Evolutionary conservation across 2,113 vertebrate species (phyloP), one percentile per base, ranked within the genome.

Genomic region (Ornithorhynchus anatinus): DNA sequence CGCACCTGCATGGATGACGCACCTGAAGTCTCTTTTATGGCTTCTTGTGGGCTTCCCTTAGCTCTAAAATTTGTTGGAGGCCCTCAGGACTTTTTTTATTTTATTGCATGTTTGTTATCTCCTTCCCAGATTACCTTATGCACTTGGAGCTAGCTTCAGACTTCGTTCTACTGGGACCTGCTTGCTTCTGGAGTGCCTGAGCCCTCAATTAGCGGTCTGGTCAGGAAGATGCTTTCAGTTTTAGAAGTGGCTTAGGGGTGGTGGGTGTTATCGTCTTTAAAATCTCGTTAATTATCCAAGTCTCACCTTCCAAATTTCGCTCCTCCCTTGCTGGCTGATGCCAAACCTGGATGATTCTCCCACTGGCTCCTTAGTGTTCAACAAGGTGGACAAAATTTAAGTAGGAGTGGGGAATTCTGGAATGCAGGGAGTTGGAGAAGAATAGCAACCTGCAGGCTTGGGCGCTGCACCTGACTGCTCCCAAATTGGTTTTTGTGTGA

Each of bases 111-210:
- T 37, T 59, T 1, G 19, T 22, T 84, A 82, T 82, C 75, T 87
- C 51, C 60, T 81, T 75, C 70, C 81, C 72, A 70, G 75, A 79
- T 66, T 45, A 65, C 16, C 59, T 74, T 52, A 44, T 69, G 71
- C 40, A 32, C 32, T 60, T 8, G 42, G 62, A 53, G 59, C 6
- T 40, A 32, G 32, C 45, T 84, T 66, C 32, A 0, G 17, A 43
- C 81, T 35, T 80, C 51, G 69, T 47, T 50, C 39, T 50, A 67
- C 57, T 7, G 27, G 59, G 38, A 59, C 52, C 14, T 45, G 69
- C 58, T 78, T 82, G 77, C 37, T 63, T 23, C 43, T 56, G 45
- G 35, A 16, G 20, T 52, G 59, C 52, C 53, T 35, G 37, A 75
- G 39, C 69, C 70, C 58, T 48, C 42, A 72, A 78, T 33, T 79